A percentile compares a stretch with the other conserved stretches of the same genome.
Conservation (phyloP, 2,888 invertebrate species). For the Drosophila paracracens region DNA sequence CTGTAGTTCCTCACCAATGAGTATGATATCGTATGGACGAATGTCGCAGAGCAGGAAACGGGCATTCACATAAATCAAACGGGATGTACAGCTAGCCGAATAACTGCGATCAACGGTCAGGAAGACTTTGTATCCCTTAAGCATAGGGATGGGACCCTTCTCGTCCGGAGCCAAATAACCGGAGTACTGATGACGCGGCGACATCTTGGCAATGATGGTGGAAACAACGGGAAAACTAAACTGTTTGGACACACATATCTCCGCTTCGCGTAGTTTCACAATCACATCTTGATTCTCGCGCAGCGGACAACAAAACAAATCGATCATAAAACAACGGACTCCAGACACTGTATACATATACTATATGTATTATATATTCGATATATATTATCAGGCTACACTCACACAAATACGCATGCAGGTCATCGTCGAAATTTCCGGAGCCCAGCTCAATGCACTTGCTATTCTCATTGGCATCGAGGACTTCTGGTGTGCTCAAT, state of each 20-base stretch:
- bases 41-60: constrained; percentile 73
- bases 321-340: constrained; percentile 75
- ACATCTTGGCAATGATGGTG: constrained; percentile 73
- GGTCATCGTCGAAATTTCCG: constrained; percentile 28
- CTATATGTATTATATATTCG: background rate
- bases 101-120: constrained; percentile 70
- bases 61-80: constrained; percentile 77
- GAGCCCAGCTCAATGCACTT: constrained; percentile 71
- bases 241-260: constrained; percentile 67
- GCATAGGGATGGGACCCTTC: constrained; percentile 22
- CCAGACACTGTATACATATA: constrained; percentile 54
- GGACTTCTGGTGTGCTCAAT: constrained; percentile 44
- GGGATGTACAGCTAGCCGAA: constrained; percentile 47
- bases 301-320: constrained; percentile 74
- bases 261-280: constrained; percentile 72
- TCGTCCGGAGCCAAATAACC: constrained; percentile 52
- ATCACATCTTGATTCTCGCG: constrained; percentile 69
- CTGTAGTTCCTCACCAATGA: constrained; percentile 76
- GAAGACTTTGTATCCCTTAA: constrained; percentile 36
- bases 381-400: background rate
- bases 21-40: constrained; percentile 71
- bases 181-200: constrained; percentile 78
- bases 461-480: constrained; percentile 58
- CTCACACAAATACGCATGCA: constrained; percentile 65
- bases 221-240: constrained; percentile 72